Evolutionary conservation across 2,113 vertebrate species (phyloP), one percentile per base, ranked within the genome.

Genomic region (Clarias gariepinus): DNA sequence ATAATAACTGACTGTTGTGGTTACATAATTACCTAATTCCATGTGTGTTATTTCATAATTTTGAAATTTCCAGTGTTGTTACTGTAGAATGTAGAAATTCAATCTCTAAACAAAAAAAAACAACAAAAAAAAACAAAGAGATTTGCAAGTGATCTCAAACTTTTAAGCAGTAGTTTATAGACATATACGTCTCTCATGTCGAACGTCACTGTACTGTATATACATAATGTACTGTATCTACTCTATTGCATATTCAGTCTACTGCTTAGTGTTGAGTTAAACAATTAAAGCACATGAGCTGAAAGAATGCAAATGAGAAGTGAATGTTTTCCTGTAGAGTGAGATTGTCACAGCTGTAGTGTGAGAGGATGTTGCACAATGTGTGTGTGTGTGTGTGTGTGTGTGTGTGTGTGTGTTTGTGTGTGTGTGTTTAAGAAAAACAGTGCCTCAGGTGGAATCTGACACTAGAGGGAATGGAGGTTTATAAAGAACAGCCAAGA

Each of bases 401-500:
- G 28, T 61, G 30, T 33, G 41, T 81, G 87, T 61, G 41, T 25
- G 41, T 58, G 7, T 85, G 87, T 63, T 52, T 83, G 86, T 47
- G 41, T 57, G 18, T 81, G 87, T 64, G 77, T 80, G 0, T 81
- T 36, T 63, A 52, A 71, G 66, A 73, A 81, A 80, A 80, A 66
- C 57, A 55, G 77, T 57, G 47, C 15, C 15, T 64, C 28, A 28
- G 82, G 81, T 41, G 30, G 81, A 55, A 83, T 86, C 33, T 88
- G 36, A 80, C 55, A 73, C 73, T 78, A 73, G 25, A 77, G 58
- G 77, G 61, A 41, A 82, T 76, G 15, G 3, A 66, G 9, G 16
- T 25, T 57, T 66, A 25, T 88, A 55, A 71, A 79, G 69, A 88
- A 82, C 63, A 41, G 58, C 23, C 76, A 86, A 61, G 55, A 12